A percentile compares a stretch with the other conserved stretches of the same genome.
Conservation (phyloP, 2,113 vertebrate species). For the Orthonyx spaldingii region DNA sequence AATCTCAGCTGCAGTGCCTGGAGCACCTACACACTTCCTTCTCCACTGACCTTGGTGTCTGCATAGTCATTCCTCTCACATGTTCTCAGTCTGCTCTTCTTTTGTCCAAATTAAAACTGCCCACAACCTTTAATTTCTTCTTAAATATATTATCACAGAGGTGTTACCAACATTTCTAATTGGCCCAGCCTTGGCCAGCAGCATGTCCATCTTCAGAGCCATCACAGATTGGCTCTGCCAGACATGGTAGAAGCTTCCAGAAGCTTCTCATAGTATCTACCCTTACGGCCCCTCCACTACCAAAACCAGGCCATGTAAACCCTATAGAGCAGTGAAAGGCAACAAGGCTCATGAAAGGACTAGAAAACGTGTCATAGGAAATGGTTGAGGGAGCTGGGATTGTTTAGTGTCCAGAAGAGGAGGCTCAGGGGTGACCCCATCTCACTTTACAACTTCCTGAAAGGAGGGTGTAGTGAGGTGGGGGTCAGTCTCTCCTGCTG, state of each 20-base stretch:
- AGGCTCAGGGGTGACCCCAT: rapidly evolving
- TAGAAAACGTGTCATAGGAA: not conserved
- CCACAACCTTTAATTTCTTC: not conserved
- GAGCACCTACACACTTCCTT: not conserved
- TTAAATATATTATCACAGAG: not conserved
- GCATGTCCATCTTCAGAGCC: not conserved
- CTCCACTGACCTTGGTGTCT: no score
- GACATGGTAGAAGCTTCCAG: not conserved
- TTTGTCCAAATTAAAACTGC: not conserved
- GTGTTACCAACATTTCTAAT: rapidly evolving
- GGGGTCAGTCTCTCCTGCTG: rapidly evolving
- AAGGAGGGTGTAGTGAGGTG: not conserved
- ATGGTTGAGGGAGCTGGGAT: not conserved
- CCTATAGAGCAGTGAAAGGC: not conserved
- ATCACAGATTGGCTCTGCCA: not conserved
- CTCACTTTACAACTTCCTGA: not conserved
- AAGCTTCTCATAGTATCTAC: not conserved
- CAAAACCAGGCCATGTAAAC: not conserved
- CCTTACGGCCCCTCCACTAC: no score
- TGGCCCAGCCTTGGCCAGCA: not conserved
- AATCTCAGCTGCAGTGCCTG: not conserved
- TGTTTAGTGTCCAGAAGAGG: not conserved
- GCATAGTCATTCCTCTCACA: not conserved
- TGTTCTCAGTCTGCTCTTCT: not conserved
- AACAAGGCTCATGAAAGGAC: not conserved